Conservation (phyloP, 2,888 invertebrate species). For the Oegoconia quadripuncta region DNA sequence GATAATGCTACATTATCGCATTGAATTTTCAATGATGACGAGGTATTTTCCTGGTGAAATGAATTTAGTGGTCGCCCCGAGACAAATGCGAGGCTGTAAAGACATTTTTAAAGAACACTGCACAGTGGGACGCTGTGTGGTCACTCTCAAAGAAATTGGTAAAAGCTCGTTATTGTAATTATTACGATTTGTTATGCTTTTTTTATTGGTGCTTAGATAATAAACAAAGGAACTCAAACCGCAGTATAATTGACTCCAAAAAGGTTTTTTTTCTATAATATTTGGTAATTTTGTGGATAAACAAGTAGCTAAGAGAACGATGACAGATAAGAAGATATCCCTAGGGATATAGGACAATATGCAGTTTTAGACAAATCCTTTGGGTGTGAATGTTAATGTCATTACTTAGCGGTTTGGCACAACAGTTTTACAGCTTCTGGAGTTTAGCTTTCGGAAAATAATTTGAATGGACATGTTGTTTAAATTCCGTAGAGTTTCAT, state of each 20-base stretch:
- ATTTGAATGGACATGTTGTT: background rate
- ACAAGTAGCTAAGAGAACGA: conserved; percentile 3
- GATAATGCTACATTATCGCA: conserved; percentile 52
- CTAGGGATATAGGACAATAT: background rate
- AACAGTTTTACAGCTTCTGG: conserved; percentile 23
- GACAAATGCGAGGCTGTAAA: conserved; percentile 38
- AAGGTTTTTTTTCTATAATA: no score
- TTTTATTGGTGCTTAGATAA: conserved; percentile 2
- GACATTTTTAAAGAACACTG: conserved; percentile 31
- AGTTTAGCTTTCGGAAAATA: conserved; percentile 10
- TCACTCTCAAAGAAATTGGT: conserved; percentile 33
- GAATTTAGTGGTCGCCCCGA: conserved; percentile 42
- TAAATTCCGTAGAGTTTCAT: background rate
- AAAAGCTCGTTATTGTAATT: conserved; percentile 41
- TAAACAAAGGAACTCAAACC: conserved; percentile 9
- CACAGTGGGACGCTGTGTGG: conserved; percentile 45
- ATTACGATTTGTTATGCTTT: conserved; percentile 11
- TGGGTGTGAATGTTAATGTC: conserved; percentile 32
- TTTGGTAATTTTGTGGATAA: conserved; percentile 1
- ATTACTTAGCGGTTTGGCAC: conserved; percentile 39
- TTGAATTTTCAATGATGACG: conserved; percentile 52
- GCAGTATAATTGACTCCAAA: no score
- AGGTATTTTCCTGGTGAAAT: conserved; percentile 30
- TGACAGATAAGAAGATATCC: conserved; percentile 7
- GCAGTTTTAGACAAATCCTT: no score